Conservation (phyloP, 2,888 invertebrate species). For the Nemurella pictetii region DNA sequence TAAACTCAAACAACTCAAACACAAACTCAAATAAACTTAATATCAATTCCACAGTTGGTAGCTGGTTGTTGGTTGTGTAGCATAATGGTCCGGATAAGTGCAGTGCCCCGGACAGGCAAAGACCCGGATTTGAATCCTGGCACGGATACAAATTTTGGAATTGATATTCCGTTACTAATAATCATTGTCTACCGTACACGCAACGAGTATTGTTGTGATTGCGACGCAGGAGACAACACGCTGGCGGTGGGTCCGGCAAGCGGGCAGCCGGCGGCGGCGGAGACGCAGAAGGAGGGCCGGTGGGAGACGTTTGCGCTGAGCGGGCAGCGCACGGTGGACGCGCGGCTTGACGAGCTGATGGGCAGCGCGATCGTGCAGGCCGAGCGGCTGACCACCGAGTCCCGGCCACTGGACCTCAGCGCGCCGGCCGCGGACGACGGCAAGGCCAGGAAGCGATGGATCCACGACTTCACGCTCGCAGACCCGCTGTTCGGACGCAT, state of each 20-base stretch:
- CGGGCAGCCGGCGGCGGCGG: not conserved
- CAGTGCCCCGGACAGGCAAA: too few species aligned
- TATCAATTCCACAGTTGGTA: too few species aligned
- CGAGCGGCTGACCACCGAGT: not conserved
- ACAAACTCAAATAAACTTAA: too few species aligned
- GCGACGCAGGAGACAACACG: not conserved
- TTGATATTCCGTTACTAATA: too few species aligned
- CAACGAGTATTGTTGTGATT: too few species aligned
- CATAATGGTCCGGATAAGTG: too few species aligned
- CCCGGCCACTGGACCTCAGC: not conserved
- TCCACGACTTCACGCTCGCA: not conserved
- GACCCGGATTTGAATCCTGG: too few species aligned
- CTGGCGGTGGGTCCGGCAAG: not conserved
- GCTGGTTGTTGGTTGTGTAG: too few species aligned
- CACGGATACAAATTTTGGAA: too few species aligned
- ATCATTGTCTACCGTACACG: too few species aligned
- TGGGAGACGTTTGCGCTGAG: not conserved
- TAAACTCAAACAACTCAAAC: too few species aligned
- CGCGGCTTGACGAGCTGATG: not conserved
- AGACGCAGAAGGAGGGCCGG: too few species aligned
- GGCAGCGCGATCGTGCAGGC: not conserved
- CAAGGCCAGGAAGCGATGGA: slow-evolving; percentile 2
- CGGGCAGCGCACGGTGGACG: not conserved
- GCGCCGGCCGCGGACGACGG: not conserved
- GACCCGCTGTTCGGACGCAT: not conserved